Base-by-base conservation (phyloP, 2,888 invertebrate genomes). In the Eupithecia exiguata region DNA sequence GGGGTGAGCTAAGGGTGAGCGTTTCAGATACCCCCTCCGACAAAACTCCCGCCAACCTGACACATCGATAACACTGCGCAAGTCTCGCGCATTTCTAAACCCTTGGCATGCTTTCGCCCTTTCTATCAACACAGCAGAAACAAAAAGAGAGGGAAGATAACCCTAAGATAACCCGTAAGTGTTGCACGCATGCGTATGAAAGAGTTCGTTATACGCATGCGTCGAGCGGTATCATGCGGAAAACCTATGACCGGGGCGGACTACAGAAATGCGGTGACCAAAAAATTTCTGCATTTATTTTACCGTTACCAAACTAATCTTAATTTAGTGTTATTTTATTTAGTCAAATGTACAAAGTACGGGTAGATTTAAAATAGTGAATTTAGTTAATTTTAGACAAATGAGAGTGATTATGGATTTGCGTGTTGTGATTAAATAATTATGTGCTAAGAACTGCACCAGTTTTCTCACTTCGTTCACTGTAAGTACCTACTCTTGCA, bases 1-100 rank as follows among this genome's bases (percentile, higher is more conserved):
- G 70, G 65, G 70, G 53, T 70, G 36, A 71, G 61, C 40, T 36
- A 63, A 73, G 74, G 58, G 58, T 58, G 58, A 61, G 68, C 75
- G 75, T 71, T 74, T 61, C 40, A 2, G 35, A 40, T 14, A 66
- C 72, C 43, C 36, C 49, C 43, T 49, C 74, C 73, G 74, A 72
- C 76, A 43, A 66, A 81, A 78, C 78, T 90, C 89, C 95, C 96
- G 90, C 91, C 89, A 89, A 87, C 82, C 80, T 81, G 40, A 85
- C 89, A 84, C 86, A 89, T 94, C 94, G 92, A 94, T 94, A 94
- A 89, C 88, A 91, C 86, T 90, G 93, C 94, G 94, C 93, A 94
- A 91, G 93, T 91, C 66, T 65, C 36, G 38, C 58, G 58, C 63
- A 70, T 63, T 68, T 63, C 30, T 49, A 87, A 80, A 84, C 79